Conservation (phyloP, 2,797 vertebrate species). For the Macrochelys suwanniensis region DNA sequence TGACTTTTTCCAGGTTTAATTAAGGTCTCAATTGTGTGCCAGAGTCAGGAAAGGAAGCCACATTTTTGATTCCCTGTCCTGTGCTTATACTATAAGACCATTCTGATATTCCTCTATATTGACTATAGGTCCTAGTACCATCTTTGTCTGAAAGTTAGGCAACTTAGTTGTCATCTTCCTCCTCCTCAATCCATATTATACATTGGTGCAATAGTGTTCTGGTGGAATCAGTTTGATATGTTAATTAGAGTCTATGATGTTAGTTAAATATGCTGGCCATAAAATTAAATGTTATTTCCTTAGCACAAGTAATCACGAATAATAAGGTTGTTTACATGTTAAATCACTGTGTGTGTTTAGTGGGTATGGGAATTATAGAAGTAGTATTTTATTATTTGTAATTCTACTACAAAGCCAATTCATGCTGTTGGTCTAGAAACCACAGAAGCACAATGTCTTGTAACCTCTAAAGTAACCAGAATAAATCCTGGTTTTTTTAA, state of each 20-base stretch:
- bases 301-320: neutral
- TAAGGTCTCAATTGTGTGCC: neutral
- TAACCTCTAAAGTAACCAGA: slow-evolving; percentile 15
- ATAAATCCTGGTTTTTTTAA: slow-evolving; percentile 45
- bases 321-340: neutral
- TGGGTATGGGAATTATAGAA: neutral
- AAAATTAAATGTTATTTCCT: neutral
- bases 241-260: neutral
- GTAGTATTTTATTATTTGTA: neutral
- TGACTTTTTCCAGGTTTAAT: neutral
- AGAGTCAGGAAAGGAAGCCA: neutral
- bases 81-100: neutral
- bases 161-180: neutral
- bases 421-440: neutral
- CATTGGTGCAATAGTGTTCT: neutral
- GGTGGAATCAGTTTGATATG: neutral
- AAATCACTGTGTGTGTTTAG: neutral
- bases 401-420: slow-evolving; percentile 19
- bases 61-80: neutral
- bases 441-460: slow-evolving; percentile 12
- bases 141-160: neutral
- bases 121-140: neutral
- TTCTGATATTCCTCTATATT: neutral
- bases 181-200: neutral
- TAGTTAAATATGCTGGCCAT: neutral